These are phyloP conservation scores for Gorsachius magnificus DNA, from an alignment of 2,797 vertebrate genomes.

Conservation along the genomic window DNA sequence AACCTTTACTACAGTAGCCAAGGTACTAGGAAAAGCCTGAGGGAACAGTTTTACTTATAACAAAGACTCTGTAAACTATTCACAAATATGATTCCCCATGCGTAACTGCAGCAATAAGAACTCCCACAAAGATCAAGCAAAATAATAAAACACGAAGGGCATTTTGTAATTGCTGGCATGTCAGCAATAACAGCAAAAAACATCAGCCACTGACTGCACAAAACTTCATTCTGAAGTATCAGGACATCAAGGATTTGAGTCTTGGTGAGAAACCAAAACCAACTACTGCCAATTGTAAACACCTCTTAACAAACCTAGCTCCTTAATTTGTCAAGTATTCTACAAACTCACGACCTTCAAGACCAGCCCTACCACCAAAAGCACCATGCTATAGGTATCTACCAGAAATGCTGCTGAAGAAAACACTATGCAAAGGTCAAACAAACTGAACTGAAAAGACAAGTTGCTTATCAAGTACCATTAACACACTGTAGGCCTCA, in stretches of 20 bases:
- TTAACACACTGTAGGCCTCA: background rate
- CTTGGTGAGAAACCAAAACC: background rate
- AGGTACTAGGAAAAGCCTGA: background rate
- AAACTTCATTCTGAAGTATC: background rate
- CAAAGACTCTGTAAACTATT: background rate
- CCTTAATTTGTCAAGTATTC: background rate
- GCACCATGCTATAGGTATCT: rapidly evolving
- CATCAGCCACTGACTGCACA: background rate
- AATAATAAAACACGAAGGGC: conserved; percentile 38
- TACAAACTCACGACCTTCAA: background rate
- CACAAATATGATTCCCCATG: background rate
- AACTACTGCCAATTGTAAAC: background rate
- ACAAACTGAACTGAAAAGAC: background rate
- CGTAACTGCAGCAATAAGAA: background rate
- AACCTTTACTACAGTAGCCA: background rate
- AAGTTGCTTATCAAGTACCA: background rate
- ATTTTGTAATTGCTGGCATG: background rate
- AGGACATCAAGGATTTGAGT: background rate
- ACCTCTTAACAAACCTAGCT: background rate
- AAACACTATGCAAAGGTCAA: background rate
- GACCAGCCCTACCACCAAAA: background rate
- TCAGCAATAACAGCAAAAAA: background rate
- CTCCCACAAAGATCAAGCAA: conserved; percentile 5
- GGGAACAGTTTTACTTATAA: background rate
- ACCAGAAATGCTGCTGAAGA: background rate